Conservation (phyloP, 2,113 vertebrate genomes). For the Nycticorax nycticorax region DNA sequence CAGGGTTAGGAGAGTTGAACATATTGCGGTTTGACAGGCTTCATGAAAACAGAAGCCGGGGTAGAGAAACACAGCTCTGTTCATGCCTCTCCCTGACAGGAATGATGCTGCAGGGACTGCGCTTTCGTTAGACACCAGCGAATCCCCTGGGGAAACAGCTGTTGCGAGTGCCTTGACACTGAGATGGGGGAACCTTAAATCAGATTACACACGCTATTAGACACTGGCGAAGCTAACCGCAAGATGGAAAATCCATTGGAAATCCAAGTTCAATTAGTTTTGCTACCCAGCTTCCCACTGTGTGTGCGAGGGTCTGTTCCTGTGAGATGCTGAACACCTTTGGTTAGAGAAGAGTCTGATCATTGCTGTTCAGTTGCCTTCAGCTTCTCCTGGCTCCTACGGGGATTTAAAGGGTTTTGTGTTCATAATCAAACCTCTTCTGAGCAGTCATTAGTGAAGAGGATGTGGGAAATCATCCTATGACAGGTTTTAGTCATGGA, state of each 20-base stretch:
- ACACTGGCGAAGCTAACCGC: neutral
- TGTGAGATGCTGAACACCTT: neutral
- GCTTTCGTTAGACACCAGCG: neutral
- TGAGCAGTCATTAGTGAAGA: neutral
- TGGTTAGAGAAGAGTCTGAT: neutral
- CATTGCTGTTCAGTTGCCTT: neutral
- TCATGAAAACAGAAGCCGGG: neutral
- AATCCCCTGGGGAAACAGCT: neutral
- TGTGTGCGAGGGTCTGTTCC: neutral
- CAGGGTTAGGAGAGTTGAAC: neutral
- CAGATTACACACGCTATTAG: neutral
- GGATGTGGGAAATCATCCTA: neutral
- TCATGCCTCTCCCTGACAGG: neutral
- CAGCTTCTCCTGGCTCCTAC: neutral
- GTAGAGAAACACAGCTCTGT: neutral
- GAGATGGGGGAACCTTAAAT: neutral
- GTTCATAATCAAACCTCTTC: neutral
- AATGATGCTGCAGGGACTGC: neutral
- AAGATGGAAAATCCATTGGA: neutral
- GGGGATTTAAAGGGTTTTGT: neutral
- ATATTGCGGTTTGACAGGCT: neutral
- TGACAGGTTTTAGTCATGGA: neutral
- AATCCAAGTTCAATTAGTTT: neutral
- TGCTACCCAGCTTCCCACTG: neutral
- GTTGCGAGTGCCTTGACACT: fast-evolving